Evolutionary conservation across 2,888 invertebrate genomes (phyloP).

Genomic region (Scelioninae gen. 1): DNA sequence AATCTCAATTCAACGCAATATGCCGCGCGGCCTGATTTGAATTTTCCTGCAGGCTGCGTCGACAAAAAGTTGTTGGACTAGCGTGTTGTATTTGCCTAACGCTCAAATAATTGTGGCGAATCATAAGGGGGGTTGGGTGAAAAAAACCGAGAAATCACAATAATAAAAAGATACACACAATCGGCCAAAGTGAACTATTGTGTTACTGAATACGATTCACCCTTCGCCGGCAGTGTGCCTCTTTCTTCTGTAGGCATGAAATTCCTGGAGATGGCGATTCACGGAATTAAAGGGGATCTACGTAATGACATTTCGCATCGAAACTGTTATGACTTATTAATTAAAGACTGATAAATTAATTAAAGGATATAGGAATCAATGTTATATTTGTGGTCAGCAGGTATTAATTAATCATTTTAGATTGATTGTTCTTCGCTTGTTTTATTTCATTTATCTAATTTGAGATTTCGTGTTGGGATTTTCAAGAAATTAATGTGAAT

Average conservation of each 20-base stretch:
- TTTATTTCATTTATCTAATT: conserved; percentile 34
- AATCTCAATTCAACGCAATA: conserved; percentile 83
- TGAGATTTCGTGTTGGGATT: conserved; percentile 13
- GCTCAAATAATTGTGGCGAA: conserved; percentile 80
- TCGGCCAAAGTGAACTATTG: conserved; percentile 67
- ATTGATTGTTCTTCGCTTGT: conserved; percentile 25
- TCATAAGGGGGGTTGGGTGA: conserved; percentile 69
- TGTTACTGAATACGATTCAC: conserved; percentile 60
- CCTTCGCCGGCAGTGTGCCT: conserved; percentile 44
- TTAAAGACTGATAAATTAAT: conserved; percentile 55
- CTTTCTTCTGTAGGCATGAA: conserved; percentile 38
- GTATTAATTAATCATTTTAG: conserved; percentile 31
- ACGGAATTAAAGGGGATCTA: conserved; percentile 64
- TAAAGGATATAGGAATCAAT: conserved; percentile 28
- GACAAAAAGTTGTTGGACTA: conserved; percentile 78
- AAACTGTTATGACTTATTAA: conserved; percentile 55
- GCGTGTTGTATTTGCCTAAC: conserved; percentile 83
- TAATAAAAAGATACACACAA: conserved; percentile 69
- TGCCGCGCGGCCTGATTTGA: conserved; percentile 83
- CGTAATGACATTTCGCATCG: conserved; percentile 39
- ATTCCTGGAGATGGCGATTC: conserved; percentile 58
- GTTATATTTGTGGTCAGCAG: conserved; percentile 1
- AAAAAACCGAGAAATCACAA: conserved; percentile 53
- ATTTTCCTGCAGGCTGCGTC: conserved; percentile 78
- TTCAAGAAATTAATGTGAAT: conserved; percentile 7